phyloP scores from a whole-genome alignment of 2,797 vertebrate genomes.

The Cercopithecus mitis region DNA sequence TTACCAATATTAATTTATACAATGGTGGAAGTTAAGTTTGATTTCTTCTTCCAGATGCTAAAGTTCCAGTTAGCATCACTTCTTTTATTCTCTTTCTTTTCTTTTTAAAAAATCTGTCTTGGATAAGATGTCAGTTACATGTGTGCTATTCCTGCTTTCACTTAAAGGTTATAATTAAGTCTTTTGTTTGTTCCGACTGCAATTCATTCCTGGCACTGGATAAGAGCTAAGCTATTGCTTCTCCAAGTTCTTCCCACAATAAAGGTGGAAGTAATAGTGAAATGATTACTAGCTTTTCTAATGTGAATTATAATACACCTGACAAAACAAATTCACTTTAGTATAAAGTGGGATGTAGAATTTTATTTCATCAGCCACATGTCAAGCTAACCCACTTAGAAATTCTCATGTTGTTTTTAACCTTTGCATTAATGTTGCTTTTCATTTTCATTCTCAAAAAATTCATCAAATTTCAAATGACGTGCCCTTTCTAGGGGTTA shows the following conservation, averaged over 20 bases:
- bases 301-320: slow-evolving; percentile 56
- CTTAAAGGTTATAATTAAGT: slow-evolving; percentile 67
- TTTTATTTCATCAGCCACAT: slow-evolving; percentile 67
- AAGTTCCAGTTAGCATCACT: not conserved
- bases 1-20: not conserved
- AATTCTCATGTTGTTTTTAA: slow-evolving; percentile 62
- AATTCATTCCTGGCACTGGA: slow-evolving; percentile 47
- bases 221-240: slow-evolving; percentile 46
- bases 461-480: not conserved
- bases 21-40: not conserved
- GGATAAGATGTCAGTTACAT: slow-evolving; percentile 51
- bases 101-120: not conserved
- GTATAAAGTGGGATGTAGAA: slow-evolving; percentile 47
- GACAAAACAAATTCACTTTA: slow-evolving; percentile 72
- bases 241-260: slow-evolving; percentile 17
- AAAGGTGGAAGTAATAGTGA: slow-evolving; percentile 38
- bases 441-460: slow-evolving; percentile 53
- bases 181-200: slow-evolving; percentile 70
- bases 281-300: slow-evolving; percentile 68
- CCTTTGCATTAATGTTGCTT: slow-evolving; percentile 49
- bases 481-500: slow-evolving; percentile 15
- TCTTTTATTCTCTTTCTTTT: not conserved
- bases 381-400: slow-evolving; percentile 56
- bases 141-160: slow-evolving; percentile 17
- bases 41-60: not conserved